Base-by-base conservation (phyloP, 1,140 invertebrate species). In the Drosophila rufa region DNA sequence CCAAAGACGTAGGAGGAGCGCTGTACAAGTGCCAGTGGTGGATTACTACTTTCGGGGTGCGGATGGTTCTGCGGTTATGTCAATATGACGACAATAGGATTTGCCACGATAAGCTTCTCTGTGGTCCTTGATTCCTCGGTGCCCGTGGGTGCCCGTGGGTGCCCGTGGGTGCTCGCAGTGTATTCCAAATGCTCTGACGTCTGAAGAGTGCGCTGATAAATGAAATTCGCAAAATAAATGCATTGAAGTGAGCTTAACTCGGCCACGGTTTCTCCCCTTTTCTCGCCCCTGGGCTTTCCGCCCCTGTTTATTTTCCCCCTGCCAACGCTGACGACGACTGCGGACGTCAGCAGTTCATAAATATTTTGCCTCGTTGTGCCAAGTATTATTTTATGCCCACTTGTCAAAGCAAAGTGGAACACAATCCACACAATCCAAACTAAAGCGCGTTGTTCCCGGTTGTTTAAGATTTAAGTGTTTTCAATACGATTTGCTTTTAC, bases 81-180 rank as follows among this genome's bases (percentile, higher is more conserved):
- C 84, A 87, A 87, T 87, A 87, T 84, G 84, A 90, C 84, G 84
- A 87, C 84, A 87, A 87, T 87, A 87, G 84, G 84, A 87, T 87
- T 87, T 87, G 77, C 77, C 66, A 71, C 84, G 77, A 80, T 87
- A 87, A 87, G 84, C 84, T 84, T 65, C 82, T 70, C 65, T 56
- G 57, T 75, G 80, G 75, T 73, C 83, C 82, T 79, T 82, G 82
- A 75, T 85, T 81, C 65, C 56, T 42, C 60, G 36, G 51, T 50
- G 30, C 30, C 22, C 22, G 27, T 30, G 27, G 58, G 76, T 60
- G 15, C 36, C 38, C 45, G 33, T 70, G n/a, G 53, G 75, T 60
- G n/a, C 36, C 38, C 45, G 33, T 70, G 67, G 70, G 19, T 53
- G 17, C 22, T 56, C 19, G 14, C 19, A 40, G 19, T 56, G 40